Percentiles rank a stretch among this genome's conserved stretches.
phyloP scores from a whole-genome alignment of 2,113 vertebrate species.

The Amblyopsis rosae region DNA sequence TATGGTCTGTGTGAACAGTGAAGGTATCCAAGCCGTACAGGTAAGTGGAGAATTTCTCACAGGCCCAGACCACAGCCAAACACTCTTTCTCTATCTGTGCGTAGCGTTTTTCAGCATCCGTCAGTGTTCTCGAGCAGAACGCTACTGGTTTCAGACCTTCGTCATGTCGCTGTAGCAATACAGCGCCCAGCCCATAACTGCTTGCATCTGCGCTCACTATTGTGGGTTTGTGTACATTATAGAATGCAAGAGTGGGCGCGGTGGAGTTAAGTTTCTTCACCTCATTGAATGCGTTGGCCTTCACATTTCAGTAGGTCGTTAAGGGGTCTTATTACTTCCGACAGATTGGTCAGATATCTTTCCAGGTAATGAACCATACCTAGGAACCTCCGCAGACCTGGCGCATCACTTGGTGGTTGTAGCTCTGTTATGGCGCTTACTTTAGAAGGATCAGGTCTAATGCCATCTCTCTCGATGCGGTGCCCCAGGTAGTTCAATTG shows the following conservation, averaged over 20 bases:
- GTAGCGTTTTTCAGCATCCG: conserved; percentile 5
- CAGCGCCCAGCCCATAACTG: conserved; percentile 1
- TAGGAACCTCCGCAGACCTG: conserved; percentile 3
- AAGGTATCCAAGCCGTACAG: conserved; percentile 9
- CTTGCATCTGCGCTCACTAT: background rate
- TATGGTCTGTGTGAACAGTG: conserved; percentile 17
- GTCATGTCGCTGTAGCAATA: background rate
- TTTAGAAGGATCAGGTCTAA: background rate
- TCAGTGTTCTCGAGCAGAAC: background rate
- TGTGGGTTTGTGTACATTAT: background rate
- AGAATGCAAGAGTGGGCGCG: conserved; percentile 4
- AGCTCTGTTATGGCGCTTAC: background rate
- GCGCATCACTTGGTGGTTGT: background rate
- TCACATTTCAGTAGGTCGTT: conserved; percentile 17
- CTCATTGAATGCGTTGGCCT: background rate
- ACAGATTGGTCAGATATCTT: conserved; percentile 2
- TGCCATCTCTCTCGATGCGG: background rate
- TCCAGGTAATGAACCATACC: conserved; percentile 14
- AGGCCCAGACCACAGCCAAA: conserved; percentile 15
- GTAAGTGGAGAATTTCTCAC: conserved; percentile 11
- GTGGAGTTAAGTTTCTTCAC: background rate
- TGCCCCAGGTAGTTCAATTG: conserved; percentile 4
- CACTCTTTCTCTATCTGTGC: conserved; percentile 20
- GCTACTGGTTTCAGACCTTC: background rate
- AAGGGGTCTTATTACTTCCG: background rate